Percentiles rank a stretch among this genome's conserved stretches.
Evolutionary conservation across 1,140 invertebrate genomes (phyloP).

Genomic region (Dendrolimus kikuchii): DNA sequence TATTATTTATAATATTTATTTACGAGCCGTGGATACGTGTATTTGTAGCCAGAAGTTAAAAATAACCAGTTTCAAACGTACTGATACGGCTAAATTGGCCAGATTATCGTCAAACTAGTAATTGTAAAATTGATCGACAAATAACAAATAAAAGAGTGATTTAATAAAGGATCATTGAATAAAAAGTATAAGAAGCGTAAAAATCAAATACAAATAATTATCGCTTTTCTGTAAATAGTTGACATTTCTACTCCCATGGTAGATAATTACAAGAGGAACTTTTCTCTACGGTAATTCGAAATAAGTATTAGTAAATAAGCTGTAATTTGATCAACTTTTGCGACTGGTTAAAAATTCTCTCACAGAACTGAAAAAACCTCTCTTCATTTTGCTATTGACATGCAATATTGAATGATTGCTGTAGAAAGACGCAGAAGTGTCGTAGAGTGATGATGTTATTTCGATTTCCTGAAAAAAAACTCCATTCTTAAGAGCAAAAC

Average conservation of each 20-base stretch:
- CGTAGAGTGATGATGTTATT: slow-evolving; percentile 48
- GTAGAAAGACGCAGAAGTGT: slow-evolving; percentile 53
- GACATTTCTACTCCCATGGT: not conserved
- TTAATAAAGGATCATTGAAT: no score
- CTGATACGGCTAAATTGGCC: no score
- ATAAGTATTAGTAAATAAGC: not conserved
- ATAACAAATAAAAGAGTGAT: no score
- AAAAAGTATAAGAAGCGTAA: no score
- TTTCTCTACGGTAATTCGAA: not conserved
- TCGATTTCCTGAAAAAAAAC: slow-evolving; percentile 39
- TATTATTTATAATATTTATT: no score
- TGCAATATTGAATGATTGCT: slow-evolving; percentile 41
- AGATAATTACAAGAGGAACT: not conserved
- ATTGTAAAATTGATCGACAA: no score
- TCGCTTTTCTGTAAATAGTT: slow-evolving; percentile 5
- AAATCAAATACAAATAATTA: not conserved
- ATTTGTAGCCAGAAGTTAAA: no score
- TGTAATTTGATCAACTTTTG: slow-evolving; percentile 17
- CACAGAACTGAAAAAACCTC: slow-evolving; percentile 46
- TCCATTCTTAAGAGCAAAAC: not conserved
- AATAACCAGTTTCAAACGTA: no score
- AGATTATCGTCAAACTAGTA: no score
- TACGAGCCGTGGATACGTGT: no score
- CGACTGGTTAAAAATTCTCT: slow-evolving; percentile 36
- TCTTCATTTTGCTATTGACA: slow-evolving; percentile 33